Base-by-base conservation (phyloP, 1,140 invertebrate species). In the Drosophila cardini region DNA sequence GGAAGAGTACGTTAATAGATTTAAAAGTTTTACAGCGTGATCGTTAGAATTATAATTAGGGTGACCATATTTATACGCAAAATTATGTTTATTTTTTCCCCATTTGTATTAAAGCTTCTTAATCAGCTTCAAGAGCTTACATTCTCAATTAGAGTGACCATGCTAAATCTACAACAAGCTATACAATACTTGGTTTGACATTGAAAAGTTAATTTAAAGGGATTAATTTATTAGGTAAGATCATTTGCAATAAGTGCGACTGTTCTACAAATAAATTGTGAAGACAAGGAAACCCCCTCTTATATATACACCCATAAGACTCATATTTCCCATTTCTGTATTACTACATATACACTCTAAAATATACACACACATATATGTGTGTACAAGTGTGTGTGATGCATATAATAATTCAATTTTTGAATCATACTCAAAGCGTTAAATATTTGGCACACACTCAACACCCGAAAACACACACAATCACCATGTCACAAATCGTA, bases 401-500 rank as follows among this genome's bases (percentile, higher is more conserved):
- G 16, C 16, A 57, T 67, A 67, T 45, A 67, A 56, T 67, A 67
- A 67, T 67, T 67, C 15, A 57, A 67, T 57, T 63, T 55, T 67
- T 67, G 63, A 67, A 67, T 67, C 63, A 67, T 67, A 57, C 63
- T 67, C 63, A 52, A 56, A 67, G 43, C 63, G 69, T 74, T 70
- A 82, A 83, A 82, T 82, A 83, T 82, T 82, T 82, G 79, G 79
- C 79, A 82, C 79, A 83, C 71, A 78, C 77, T 82, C 79, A 82
- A 82, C 62, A 72, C 57, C 26, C 46, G 11, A 16, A 48, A 18
- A 45, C 50, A 36, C 18, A 45, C 50, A 36, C 50, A 21, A 21
- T 5, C 45, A 64, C 50, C 53, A 32, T 53, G 50, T 53, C 38
- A 36, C 68, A 68, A 34, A 75, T 55, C 30, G 48, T 45, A 48